Evolutionary conservation across 2,888 invertebrate species (phyloP), one percentile per base, ranked within the genome.

Genomic region (Zygaena filipendulae): DNA sequence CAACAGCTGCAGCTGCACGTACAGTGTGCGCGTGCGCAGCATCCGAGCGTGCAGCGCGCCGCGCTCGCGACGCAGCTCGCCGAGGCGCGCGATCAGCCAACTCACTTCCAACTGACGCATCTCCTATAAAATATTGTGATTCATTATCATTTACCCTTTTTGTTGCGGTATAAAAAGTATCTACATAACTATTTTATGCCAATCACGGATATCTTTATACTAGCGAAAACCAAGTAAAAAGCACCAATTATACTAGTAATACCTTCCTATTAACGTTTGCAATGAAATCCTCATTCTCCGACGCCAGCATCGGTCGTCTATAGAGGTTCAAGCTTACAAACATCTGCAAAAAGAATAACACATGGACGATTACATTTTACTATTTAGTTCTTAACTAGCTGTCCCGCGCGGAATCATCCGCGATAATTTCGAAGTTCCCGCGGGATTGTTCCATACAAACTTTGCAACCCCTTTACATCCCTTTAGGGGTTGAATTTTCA

Each of bases 241-340:
- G n/a, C n/a, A n/a, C n/a, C n/a, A n/a, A n/a, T n/a, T 16, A 25
- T 32, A n/a, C 28, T 35, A 16, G 7, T 4, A 4, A 6, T 52
- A 82, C 83, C 71, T 82, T 82, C 49, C 83, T 63, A 39, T 82
- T 83, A 9, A 83, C 70, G 47, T 81, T 83, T 3, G 83, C 82
- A 14, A 83, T 55, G 36, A 83, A 83, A 42, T 83, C 83, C 55
- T 83, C 83, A 44, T 83, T 83, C 38, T 83, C 83, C 1, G 70
- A 52, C 1, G 82, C 82, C 16, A 80, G 40, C 42, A 75, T 52
- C 24, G 82, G 67, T 29, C 81, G 62, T 47, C 69, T 58, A 48
- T 82, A 71, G 10, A 83, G 42, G 38, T 79, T 62, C 43, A 82
- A 44, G 40, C 60, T 59, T 29, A 72, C 54, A 42, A 82, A 70